Evolutionary conservation across 2,113 vertebrate species (phyloP).

Genomic region (Cyanocitta stelleri): DNA sequence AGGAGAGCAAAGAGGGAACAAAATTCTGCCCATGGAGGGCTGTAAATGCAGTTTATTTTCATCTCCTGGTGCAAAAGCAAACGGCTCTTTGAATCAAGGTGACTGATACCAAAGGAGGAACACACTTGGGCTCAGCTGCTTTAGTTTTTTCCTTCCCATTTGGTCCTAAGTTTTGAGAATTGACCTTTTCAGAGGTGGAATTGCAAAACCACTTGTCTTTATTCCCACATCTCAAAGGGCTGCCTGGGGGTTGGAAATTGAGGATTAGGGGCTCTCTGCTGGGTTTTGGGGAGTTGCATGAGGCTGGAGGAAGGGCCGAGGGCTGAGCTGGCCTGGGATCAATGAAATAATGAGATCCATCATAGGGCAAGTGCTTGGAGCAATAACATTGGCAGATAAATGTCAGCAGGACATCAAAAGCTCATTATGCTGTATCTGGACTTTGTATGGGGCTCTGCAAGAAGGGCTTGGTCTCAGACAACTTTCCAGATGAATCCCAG

Average conservation of each 20-base stretch:
- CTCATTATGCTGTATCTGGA: background rate
- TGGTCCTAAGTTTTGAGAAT: background rate
- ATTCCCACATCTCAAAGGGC: background rate
- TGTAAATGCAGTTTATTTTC: background rate
- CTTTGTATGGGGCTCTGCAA: conserved; percentile 5
- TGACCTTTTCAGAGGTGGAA: background rate
- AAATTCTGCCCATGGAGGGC: accelerated
- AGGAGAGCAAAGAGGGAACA: background rate
- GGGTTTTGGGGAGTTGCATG: background rate
- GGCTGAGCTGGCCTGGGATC: background rate
- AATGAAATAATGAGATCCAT: conserved; percentile 26
- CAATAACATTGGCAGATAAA: conserved; percentile 38
- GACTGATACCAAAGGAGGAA: background rate
- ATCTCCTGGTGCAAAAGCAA: background rate
- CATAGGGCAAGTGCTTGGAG: background rate
- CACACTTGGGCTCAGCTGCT: background rate
- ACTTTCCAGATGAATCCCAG: conserved; percentile 4
- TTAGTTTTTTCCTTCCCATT: background rate
- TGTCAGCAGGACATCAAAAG: conserved; percentile 42
- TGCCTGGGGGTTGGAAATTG: background rate
- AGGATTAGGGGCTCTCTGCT: conserved; percentile 11
- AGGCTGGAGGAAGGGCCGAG: background rate
- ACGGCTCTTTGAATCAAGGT: background rate
- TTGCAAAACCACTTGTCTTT: background rate
- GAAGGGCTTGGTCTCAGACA: background rate